These are phyloP conservation scores for Tipula helvola DNA, from an alignment of 2,888 invertebrate genomes.

Conservation along the genomic window DNA sequence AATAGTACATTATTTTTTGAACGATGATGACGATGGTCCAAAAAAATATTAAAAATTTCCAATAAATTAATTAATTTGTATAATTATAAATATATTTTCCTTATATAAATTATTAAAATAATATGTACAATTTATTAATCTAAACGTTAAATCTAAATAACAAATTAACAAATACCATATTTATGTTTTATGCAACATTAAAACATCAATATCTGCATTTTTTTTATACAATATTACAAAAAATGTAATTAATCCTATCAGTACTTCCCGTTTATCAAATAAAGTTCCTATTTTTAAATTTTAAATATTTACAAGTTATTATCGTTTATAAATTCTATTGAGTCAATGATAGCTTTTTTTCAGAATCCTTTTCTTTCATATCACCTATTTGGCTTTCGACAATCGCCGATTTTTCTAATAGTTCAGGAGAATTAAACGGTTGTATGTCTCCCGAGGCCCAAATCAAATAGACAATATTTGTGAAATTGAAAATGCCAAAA, in stretches of 20 bases:
- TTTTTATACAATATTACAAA: not conserved
- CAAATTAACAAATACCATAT: not conserved
- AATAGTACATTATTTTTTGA: too few relatives aligned
- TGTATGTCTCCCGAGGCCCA: conserved; percentile 64
- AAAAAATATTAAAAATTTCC: too few relatives aligned
- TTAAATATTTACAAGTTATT: not conserved
- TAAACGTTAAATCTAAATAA: not conserved
- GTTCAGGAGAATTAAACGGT: not conserved
- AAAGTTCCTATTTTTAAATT: not conserved
- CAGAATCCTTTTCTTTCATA: not conserved
- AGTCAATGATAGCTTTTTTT: not conserved
- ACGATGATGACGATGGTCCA: too few relatives aligned
- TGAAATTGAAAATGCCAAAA: conserved; percentile 49
- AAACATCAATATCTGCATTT: not conserved
- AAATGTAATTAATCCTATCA: not conserved
- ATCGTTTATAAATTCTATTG: not conserved
- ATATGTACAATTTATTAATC: not conserved
- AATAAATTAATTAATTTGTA: too few relatives aligned
- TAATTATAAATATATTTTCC: not conserved
- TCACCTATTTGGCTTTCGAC: not conserved
- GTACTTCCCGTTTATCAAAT: not conserved
- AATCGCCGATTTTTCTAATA: not conserved
- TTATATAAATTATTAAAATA: not conserved
- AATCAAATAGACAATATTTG: conserved; percentile 54
- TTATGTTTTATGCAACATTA: not conserved